Evolutionary conservation across 2,888 invertebrate species (phyloP), one percentile per base, ranked within the genome.

Genomic region (Tortrix viridana): DNA sequence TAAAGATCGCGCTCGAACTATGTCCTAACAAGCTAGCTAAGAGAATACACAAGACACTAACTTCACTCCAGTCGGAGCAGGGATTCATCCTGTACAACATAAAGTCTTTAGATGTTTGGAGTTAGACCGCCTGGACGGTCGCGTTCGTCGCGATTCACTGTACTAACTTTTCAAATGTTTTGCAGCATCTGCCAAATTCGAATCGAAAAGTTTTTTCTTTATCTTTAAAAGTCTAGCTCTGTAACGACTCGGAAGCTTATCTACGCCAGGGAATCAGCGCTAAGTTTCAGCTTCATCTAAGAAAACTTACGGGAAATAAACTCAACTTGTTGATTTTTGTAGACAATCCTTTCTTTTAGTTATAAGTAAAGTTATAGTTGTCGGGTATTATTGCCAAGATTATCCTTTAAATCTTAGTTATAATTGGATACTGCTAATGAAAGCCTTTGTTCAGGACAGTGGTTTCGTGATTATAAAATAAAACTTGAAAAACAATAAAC

Each of bases 121-220:
- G 74, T 75, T 74, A 67, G 69, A 66, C 68, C 67, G 65, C 65
- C 54, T 68, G 69, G 72, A 69, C 69, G 69, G 72, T 71, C 67
- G 65, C 69, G 69, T 75, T 71, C 74, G 70, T 80, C 69, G 75
- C 71, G 60, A 73, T 63, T 47, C 63, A 74, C 72, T 76, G 74
- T 76, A 76, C 77, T 79, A 80, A 83, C 77, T 81, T 81, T 73
- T 57, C 62, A 65, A 76, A 74, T 73, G 72, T 77, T 82, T 83
- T 80, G 77, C 72, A 78, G 75, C 80, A 82, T 85, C 80, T 84
- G 82, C 81, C 80, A 83, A 86, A 86, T 84, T 77, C 76, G 81
- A 84, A 82, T 82, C 75, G 74, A 75, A 84, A 86, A 86, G 74
- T 85, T 85, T 84, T 52, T 80, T 82, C 82, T 86, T 84, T 86